A percentile compares a stretch with the other conserved stretches of the same genome.
Evolutionary conservation across 2,797 vertebrate genomes (phyloP).

Genomic region (Sebastes nivosus): DNA sequence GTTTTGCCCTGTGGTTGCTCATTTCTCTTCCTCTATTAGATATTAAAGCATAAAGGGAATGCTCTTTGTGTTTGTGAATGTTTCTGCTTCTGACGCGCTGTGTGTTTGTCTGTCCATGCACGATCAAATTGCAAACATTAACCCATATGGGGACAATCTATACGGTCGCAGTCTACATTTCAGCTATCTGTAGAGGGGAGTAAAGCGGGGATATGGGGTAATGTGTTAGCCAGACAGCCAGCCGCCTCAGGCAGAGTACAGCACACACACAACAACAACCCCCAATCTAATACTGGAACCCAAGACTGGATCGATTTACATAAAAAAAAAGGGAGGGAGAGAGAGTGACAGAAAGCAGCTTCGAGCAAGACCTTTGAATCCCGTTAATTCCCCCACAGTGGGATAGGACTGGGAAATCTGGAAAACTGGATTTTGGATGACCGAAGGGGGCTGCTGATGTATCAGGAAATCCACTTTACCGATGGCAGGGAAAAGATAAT

Average conservation of each 20-base stretch:
- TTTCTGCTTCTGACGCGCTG: background rate
- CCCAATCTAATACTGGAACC: slow-evolving; percentile 73
- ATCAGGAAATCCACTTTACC: slow-evolving; percentile 73
- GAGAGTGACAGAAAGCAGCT: slow-evolving; percentile 66
- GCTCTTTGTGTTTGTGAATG: slow-evolving; percentile 39
- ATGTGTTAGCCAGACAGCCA: slow-evolving; percentile 80
- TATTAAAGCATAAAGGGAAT: slow-evolving; percentile 4
- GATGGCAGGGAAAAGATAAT: slow-evolving; percentile 69
- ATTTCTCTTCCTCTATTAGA: slow-evolving; percentile 33
- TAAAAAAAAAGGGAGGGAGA: slow-evolving; percentile 50
- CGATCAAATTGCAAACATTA: slow-evolving; percentile 64
- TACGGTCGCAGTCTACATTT: slow-evolving; percentile 59
- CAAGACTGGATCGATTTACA: slow-evolving; percentile 80
- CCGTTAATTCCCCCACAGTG: slow-evolving; percentile 68
- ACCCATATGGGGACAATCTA: slow-evolving; percentile 67
- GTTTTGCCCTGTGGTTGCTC: slow-evolving; percentile 40
- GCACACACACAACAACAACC: slow-evolving; percentile 53
- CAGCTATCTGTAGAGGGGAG: slow-evolving; percentile 45
- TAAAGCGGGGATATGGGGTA: slow-evolving; percentile 61
- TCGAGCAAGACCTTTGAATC: slow-evolving; percentile 66
- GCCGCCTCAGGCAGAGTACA: slow-evolving; percentile 76
- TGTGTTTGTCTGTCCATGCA: slow-evolving; percentile 53
- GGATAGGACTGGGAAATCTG: slow-evolving; percentile 58
- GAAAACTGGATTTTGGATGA: slow-evolving; percentile 70
- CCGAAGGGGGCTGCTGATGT: slow-evolving; percentile 52